Conservation (phyloP, 2,113 vertebrate species). For the Hystrix cristata region DNA sequence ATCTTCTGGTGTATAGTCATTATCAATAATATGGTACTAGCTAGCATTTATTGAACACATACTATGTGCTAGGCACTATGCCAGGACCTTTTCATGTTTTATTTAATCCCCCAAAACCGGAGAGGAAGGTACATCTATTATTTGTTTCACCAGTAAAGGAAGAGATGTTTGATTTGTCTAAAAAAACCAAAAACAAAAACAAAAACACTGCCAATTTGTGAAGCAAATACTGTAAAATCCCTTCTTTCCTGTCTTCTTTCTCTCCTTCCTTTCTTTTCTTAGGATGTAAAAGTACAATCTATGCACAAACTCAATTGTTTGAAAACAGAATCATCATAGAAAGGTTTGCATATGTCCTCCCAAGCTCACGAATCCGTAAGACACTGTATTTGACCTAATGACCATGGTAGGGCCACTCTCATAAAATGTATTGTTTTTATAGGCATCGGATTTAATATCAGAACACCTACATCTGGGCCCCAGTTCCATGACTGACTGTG, state of each 20-base stretch:
- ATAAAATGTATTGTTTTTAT: constrained; percentile 17
- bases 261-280: not conserved
- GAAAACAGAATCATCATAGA: constrained; percentile 10
- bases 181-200: not conserved
- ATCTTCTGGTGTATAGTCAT: not conserved
- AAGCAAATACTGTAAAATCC: constrained; percentile 6
- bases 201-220: not conserved
- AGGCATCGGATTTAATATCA: not conserved
- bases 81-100: not conserved
- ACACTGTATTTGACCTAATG: not conserved
- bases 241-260: not conserved
- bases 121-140: not conserved
- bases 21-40: not conserved
- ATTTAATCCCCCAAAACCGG: not conserved
- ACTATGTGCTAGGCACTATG: not conserved
- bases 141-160: not conserved
- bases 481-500: not conserved
- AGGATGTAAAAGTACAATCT: constrained; percentile 13
- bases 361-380: not conserved
- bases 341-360: not conserved
- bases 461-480: constrained; percentile 3
- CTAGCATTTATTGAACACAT: too few species aligned
- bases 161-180: not conserved
- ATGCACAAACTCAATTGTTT: constrained; percentile 40
- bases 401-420: not conserved